phyloP scores from a whole-genome alignment of 2,113 vertebrate genomes.

The Leptobrachium ailaonicum region DNA sequence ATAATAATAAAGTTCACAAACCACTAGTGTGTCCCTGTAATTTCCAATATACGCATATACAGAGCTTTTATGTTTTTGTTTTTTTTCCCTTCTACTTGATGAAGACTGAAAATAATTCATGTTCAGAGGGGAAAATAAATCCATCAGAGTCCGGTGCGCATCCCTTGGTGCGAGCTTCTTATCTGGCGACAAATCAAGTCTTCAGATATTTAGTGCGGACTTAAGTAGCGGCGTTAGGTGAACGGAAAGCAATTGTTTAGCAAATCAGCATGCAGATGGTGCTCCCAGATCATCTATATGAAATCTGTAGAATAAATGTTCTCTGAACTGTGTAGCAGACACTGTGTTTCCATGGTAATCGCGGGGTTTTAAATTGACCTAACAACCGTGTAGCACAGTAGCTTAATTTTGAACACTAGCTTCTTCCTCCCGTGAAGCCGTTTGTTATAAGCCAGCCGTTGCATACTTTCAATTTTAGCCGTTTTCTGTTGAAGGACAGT shows the following conservation, averaged over 20 bases:
- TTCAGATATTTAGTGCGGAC: background rate
- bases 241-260: conserved; percentile 36
- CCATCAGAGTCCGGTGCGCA: background rate
- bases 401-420: background rate
- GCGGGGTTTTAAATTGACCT: conserved; percentile 41
- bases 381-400: conserved; percentile 27
- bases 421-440: conserved; percentile 36
- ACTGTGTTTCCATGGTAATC: conserved; percentile 47
- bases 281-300: conserved; percentile 44
- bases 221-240: conserved; percentile 1
- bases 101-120: too few species aligned
- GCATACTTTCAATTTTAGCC: conserved; percentile 43
- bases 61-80: too few species aligned
- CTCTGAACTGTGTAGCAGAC: conserved; percentile 36
- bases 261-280: conserved; percentile 53
- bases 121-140: too few species aligned
- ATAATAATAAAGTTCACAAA: too few species aligned
- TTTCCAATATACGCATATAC: too few species aligned
- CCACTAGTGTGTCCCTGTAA: too few species aligned
- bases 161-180: background rate
- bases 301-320: conserved; percentile 45
- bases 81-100: too few species aligned
- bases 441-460: conserved; percentile 36
- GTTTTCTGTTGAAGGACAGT: conserved; percentile 13
- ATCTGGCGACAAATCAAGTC: background rate